A percentile compares a stretch with the other conserved stretches of the same genome.
phyloP scores from a whole-genome alignment of 2,888 invertebrate genomes.

The Cremastinae sp. region DNA sequence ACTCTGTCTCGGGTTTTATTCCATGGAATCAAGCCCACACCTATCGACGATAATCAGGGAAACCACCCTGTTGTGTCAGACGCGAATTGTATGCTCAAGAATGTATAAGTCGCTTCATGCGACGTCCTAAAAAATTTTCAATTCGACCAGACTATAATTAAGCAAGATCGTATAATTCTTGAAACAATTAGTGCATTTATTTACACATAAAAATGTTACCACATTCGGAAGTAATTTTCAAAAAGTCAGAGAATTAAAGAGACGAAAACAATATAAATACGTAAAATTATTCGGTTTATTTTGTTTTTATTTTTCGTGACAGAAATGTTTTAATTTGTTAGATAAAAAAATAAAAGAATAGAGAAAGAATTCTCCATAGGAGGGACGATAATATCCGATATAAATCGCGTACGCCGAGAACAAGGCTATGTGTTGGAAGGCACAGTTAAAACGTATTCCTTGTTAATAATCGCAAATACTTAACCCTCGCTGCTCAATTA shows the following conservation, averaged over 20 bases:
- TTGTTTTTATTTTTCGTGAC: too few relatives aligned
- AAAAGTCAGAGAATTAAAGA: too few relatives aligned
- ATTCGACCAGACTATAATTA: too few relatives aligned
- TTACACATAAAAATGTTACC: too few relatives aligned
- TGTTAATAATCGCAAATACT: slow-evolving; percentile 29
- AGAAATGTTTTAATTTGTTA: too few relatives aligned
- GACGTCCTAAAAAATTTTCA: slow-evolving; percentile 52
- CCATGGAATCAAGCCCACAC: slow-evolving; percentile 68
- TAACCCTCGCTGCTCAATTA: slow-evolving; percentile 70
- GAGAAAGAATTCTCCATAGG: slow-evolving; percentile 7
- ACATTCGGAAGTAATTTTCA: too few relatives aligned
- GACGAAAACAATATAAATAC: too few relatives aligned
- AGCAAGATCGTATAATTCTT: too few relatives aligned
- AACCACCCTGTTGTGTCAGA: not conserved
- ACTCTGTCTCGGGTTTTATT: slow-evolving; percentile 66
- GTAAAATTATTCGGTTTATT: too few relatives aligned
- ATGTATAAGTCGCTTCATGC: slow-evolving; percentile 53
- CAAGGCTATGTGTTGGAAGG: slow-evolving; percentile 65
- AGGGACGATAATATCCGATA: slow-evolving; percentile 12
- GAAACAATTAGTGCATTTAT: too few relatives aligned
- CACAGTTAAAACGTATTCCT: slow-evolving; percentile 49
- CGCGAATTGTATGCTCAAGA: slow-evolving; percentile 22
- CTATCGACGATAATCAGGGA: slow-evolving; percentile 67
- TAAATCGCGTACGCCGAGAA: slow-evolving; percentile 10
- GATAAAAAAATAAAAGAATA: too few relatives aligned